phyloP scores from a whole-genome alignment of 2,113 vertebrate genomes.

The Centropus bengalensis region DNA sequence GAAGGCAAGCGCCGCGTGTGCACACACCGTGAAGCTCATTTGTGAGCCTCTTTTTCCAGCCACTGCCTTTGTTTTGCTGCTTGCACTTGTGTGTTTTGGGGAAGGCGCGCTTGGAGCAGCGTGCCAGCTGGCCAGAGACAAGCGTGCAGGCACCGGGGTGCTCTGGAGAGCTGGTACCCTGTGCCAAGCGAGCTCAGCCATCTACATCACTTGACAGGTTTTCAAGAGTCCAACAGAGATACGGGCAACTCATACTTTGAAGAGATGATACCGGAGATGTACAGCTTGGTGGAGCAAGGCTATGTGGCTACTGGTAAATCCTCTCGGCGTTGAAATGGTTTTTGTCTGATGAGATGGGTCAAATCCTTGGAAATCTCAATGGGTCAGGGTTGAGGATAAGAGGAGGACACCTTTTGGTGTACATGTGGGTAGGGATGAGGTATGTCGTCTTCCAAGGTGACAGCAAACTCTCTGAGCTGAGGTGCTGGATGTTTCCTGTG shows the following conservation, averaged over 20 bases:
- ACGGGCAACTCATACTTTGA: rapidly evolving
- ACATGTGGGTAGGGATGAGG: background rate
- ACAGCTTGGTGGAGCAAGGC: background rate
- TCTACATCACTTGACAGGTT: background rate
- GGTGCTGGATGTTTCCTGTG: background rate
- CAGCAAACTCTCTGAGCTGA: background rate
- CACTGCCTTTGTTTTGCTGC: conserved; percentile 4
- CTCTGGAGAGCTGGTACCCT: background rate
- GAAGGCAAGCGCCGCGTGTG: background rate
- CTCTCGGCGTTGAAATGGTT: background rate
- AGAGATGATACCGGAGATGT: background rate
- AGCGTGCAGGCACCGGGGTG: background rate
- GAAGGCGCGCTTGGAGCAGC: rapidly evolving
- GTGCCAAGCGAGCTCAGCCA: background rate
- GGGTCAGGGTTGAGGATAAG: background rate
- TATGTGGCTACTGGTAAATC: background rate
- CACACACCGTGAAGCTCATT: background rate
- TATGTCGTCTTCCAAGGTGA: background rate
- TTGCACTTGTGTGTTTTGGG: background rate
- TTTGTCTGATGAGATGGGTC: background rate
- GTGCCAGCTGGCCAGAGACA: background rate
- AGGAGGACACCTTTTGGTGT: background rate
- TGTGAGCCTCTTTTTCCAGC: background rate
- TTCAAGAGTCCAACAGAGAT: background rate
- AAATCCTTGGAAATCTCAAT: background rate